A percentile compares a stretch with the other conserved stretches of the same genome.
Conservation (phyloP, 2,113 vertebrate genomes). For the Amblyornis subalaris region DNA sequence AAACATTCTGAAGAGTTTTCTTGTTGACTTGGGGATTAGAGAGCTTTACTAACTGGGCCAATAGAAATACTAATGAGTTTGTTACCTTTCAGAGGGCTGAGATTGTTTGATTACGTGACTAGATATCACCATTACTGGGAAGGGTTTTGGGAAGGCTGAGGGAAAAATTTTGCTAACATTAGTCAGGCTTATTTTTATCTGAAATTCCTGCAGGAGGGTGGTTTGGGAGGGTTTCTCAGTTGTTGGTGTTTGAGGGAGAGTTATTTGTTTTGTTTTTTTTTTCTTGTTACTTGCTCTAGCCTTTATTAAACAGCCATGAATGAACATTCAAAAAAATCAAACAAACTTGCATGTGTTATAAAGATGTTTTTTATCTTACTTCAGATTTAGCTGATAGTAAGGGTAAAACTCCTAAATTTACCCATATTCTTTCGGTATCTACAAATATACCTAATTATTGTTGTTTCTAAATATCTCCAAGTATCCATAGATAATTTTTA, state of each 20-base stretch:
- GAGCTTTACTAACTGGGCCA: conserved; percentile 21
- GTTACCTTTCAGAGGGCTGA: background rate
- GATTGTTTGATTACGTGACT: background rate
- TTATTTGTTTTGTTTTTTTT: background rate
- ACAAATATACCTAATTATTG: background rate
- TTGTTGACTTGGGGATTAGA: background rate
- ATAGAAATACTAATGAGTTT: conserved; percentile 29
- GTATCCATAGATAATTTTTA: background rate
- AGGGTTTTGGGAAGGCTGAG: background rate
- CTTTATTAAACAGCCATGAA: background rate
- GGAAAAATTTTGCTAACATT: background rate
- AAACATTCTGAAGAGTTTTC: background rate
- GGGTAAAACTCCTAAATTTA: background rate
- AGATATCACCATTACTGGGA: background rate
- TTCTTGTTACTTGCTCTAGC: background rate
- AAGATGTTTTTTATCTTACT: background rate
- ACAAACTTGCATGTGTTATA: rapidly evolving
- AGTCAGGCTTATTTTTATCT: background rate
- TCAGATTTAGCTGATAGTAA: background rate
- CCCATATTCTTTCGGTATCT: background rate
- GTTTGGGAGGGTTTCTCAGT: rapidly evolving
- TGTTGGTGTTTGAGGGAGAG: background rate
- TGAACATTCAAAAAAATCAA: background rate
- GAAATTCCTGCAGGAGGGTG: background rate
- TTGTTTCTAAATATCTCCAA: background rate